A percentile compares a stretch with the other conserved stretches of the same genome.
Evolutionary conservation across 2,113 vertebrate species (phyloP).

Genomic region (Pterocles burchelli): DNA sequence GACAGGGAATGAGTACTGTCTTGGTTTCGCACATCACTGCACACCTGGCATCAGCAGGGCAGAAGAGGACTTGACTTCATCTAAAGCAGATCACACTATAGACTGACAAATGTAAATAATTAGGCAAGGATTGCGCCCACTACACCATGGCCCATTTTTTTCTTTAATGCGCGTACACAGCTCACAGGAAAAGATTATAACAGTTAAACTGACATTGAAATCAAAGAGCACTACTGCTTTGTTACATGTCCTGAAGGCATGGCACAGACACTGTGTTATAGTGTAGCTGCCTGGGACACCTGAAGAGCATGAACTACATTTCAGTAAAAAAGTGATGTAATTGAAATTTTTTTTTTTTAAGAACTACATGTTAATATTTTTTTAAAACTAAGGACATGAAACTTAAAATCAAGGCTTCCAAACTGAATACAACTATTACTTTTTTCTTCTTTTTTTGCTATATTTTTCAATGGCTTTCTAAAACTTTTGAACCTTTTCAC

Average conservation of each 20-base stretch:
- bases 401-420: background rate
- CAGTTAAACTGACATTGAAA: background rate
- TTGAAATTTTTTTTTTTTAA: background rate
- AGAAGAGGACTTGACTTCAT: background rate
- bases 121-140: background rate
- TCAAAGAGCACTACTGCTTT: background rate
- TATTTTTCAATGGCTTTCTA: background rate
- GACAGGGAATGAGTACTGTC: background rate
- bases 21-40: background rate
- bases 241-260: background rate
- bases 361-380: background rate
- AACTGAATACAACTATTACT: background rate
- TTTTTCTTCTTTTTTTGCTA: background rate
- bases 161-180: background rate
- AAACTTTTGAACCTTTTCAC: background rate
- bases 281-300: background rate
- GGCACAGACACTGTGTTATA: background rate
- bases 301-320: background rate
- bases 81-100: background rate
- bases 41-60: background rate
- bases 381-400: background rate
- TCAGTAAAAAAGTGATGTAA: background rate
- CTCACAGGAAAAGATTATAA: background rate
- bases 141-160: background rate
- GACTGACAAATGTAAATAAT: background rate